Evolutionary conservation across 1,140 invertebrate species (phyloP).

Genomic region (Rhopalosiphum padi): DNA sequence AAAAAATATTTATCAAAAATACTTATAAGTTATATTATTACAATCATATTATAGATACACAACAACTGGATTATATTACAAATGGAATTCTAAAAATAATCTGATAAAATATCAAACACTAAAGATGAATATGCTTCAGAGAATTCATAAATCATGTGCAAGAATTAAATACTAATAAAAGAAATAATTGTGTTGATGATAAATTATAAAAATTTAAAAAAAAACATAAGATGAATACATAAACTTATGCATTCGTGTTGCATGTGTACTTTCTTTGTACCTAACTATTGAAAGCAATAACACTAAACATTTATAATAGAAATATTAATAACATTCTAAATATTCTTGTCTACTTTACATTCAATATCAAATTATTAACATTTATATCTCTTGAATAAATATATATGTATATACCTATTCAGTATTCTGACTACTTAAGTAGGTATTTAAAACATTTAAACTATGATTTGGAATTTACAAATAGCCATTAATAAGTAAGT

Average conservation of each 20-base stretch:
- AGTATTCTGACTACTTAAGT: no score
- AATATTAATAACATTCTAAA: background rate
- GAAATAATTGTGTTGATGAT: background rate
- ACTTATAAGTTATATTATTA: background rate
- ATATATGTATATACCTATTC: no score
- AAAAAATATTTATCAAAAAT: background rate
- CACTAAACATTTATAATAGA: background rate
- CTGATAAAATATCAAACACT: background rate
- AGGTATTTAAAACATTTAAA: no score
- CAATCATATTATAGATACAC: background rate
- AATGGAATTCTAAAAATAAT: background rate
- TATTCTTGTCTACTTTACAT: background rate
- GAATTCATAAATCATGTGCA: background rate
- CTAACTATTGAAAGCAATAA: background rate
- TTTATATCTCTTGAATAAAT: no score
- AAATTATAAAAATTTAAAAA: background rate
- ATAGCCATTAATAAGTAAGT: no score
- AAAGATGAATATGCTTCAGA: background rate
- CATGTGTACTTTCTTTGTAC: background rate
- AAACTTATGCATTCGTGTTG: background rate
- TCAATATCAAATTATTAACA: background rate
- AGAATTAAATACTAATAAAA: background rate
- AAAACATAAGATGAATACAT: background rate
- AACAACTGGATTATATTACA: background rate
- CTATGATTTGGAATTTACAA: no score